These are phyloP conservation scores for Aurelia coerulea DNA, from an alignment of 30 jellyfish, hydroid and myxozoan species.

Conservation along the genomic window DNA sequence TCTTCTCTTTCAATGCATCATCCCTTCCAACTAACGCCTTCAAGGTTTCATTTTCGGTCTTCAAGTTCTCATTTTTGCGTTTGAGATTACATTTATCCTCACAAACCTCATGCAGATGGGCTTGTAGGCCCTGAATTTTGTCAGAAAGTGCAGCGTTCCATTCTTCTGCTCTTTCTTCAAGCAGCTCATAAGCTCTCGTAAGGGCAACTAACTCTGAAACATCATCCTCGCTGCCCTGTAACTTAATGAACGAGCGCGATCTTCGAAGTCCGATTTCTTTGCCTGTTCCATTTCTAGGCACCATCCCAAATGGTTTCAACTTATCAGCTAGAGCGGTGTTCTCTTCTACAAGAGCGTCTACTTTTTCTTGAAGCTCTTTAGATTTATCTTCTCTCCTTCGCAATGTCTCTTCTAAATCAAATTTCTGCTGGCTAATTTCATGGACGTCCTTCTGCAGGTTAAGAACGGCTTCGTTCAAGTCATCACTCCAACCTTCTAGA, in stretches of 20 bases:
- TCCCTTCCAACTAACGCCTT: constrained; percentile 16
- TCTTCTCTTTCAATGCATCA: constrained; percentile 28
- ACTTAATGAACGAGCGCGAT: neutral
- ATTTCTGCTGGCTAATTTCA: neutral
- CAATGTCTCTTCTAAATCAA: constrained; percentile 2
- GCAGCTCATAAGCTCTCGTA: neutral
- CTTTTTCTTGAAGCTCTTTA: neutral
- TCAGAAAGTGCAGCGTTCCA: constrained; percentile 29
- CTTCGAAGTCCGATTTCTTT: neutral
- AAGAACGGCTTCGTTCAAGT: constrained; percentile 20
- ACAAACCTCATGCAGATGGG: neutral
- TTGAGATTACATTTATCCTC: constrained; percentile 1
- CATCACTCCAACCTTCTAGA: constrained; percentile 40
- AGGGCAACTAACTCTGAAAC: constrained; percentile 9
- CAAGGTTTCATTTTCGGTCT: constrained; percentile 19
- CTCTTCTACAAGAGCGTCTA: neutral
- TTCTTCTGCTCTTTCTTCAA: constrained; percentile 34
- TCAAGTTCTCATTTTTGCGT: neutral
- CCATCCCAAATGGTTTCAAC: neutral
- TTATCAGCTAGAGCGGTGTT: neutral
- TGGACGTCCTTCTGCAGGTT: constrained; percentile 20
- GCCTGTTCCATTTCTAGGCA: neutral
- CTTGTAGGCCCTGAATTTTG: constrained; percentile 19
- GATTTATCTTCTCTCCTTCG: neutral
- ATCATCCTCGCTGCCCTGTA: neutral